Percentiles rank a stretch among this genome's conserved stretches.
phyloP scores from a whole-genome alignment of 2,888 invertebrate genomes.

The Trichopoda pennipes region DNA sequence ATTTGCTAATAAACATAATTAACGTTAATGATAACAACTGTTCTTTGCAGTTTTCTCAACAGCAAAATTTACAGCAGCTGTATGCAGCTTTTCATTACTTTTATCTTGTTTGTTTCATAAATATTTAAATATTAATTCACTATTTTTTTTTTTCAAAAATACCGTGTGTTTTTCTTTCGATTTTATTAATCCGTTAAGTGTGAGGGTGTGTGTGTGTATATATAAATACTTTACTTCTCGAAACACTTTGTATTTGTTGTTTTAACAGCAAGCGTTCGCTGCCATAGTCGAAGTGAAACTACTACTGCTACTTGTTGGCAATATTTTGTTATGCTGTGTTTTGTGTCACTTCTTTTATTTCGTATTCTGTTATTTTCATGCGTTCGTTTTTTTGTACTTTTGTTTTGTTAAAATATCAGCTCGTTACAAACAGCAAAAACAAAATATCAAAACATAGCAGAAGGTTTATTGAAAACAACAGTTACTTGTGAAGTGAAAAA shows the following conservation, averaged over 20 bases:
- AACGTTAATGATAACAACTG: background rate
- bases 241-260: slow-evolving; percentile 46
- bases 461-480: slow-evolving; percentile 27
- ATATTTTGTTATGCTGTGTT: slow-evolving; percentile 62
- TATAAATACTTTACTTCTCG: background rate
- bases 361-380: background rate
- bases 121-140: slow-evolving; percentile 26
- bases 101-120: slow-evolving; percentile 8
- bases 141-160: slow-evolving; percentile 3
- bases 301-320: slow-evolving; percentile 70
- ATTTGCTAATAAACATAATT: background rate
- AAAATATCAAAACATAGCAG: slow-evolving; percentile 27
- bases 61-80: background rate
- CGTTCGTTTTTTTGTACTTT: slow-evolving; percentile 15
- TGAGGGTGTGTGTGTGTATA: background rate
- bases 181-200: slow-evolving; percentile 14
- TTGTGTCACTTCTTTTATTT: slow-evolving; percentile 26
- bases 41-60: background rate
- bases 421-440: slow-evolving; percentile 3
- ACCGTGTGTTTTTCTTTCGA: slow-evolving; percentile 1
- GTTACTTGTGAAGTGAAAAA: slow-evolving; percentile 44
- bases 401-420: background rate
- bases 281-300: slow-evolving; percentile 64
- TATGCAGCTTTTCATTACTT: slow-evolving; percentile 2
- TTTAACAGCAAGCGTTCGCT: slow-evolving; percentile 64